Evolutionary conservation across 2,113 vertebrate genomes (phyloP).

Genomic region (Oreochromis spilurus): DNA sequence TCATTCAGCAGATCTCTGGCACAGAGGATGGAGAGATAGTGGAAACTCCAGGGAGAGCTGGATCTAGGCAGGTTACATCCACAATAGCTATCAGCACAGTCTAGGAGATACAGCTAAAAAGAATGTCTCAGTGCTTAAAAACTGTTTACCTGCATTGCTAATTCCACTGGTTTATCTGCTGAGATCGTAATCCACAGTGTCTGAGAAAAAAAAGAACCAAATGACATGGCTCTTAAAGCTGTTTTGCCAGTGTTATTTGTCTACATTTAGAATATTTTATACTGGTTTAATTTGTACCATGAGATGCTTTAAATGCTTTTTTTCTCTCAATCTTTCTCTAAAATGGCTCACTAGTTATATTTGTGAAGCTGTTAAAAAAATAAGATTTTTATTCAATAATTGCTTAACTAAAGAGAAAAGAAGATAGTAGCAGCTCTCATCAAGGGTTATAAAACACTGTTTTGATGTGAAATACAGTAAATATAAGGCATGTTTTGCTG

Average conservation of each 20-base stretch:
- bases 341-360: neutral
- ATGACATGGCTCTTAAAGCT: neutral
- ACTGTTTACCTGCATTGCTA: neutral
- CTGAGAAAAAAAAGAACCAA: neutral
- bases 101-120: slow-evolving; percentile 40
- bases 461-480: neutral
- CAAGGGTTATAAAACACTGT: neutral
- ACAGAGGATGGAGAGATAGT: slow-evolving; percentile 48
- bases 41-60: slow-evolving; percentile 39
- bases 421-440: neutral
- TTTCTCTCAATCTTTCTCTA: neutral
- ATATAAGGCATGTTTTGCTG: neutral
- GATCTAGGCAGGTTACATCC: slow-evolving; percentile 50
- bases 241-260: neutral
- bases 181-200: neutral
- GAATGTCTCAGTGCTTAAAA: slow-evolving; percentile 11
- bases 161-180: neutral
- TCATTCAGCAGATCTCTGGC: slow-evolving; percentile 54
- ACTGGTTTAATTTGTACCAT: neutral
- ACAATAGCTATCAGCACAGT: slow-evolving; percentile 21
- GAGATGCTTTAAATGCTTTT: neutral
- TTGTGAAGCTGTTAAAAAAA: neutral
- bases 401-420: neutral
- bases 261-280: neutral
- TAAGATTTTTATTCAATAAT: neutral